Evolutionary conservation across 2,797 vertebrate genomes (phyloP).

Genomic region (Phalanger gymnotis): DNA sequence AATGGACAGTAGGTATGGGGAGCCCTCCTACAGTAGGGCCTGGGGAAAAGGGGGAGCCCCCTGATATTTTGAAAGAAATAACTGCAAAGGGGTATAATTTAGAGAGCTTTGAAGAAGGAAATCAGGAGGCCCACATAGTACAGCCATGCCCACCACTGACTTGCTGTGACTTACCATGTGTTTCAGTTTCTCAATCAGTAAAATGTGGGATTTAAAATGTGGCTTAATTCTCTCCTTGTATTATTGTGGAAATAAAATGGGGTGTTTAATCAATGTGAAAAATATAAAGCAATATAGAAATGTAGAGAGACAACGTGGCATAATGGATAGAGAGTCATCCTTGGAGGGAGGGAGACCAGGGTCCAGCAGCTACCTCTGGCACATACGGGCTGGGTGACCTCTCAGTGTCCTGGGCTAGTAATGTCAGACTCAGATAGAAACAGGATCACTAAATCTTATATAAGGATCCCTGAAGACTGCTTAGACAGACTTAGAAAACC

Average conservation of each 20-base stretch:
- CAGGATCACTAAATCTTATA: background rate
- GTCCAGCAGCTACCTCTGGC: background rate
- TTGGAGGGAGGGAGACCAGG: background rate
- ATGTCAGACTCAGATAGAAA: background rate
- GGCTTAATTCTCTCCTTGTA: background rate
- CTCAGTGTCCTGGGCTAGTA: background rate
- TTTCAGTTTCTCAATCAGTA: background rate
- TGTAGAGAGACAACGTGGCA: background rate
- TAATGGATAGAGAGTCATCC: background rate
- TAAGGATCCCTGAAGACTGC: background rate
- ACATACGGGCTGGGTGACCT: background rate
- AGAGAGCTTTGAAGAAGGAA: background rate
- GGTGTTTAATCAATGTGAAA: background rate
- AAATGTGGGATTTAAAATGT: background rate
- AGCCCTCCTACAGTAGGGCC: background rate
- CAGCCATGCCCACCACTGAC: background rate
- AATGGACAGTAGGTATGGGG: background rate
- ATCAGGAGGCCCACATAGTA: background rate
- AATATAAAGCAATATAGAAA: background rate
- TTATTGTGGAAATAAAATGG: background rate
- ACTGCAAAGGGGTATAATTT: background rate
- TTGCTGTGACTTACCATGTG: background rate
- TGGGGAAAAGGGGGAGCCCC: background rate
- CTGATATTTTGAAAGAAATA: background rate
- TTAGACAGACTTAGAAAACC: background rate